phyloP scores from a whole-genome alignment of 2,888 invertebrate species.

The Carcina quercana region DNA sequence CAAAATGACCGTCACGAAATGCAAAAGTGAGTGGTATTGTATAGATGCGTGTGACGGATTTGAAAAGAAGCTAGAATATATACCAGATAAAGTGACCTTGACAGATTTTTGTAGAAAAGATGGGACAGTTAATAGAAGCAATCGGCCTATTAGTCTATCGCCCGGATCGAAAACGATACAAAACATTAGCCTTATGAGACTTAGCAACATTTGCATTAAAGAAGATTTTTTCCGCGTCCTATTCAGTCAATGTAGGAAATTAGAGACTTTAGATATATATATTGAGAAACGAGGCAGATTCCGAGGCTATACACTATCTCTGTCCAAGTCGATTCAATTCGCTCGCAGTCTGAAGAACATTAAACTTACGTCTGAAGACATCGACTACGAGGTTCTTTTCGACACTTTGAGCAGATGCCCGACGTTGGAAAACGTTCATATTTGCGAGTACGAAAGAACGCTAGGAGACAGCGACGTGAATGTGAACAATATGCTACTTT shows the following conservation, averaged over 20 bases:
- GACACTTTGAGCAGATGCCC: conserved; percentile 24
- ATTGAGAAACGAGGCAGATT: conserved; percentile 24
- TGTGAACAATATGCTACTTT: conserved; percentile 15
- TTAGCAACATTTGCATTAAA: conserved; percentile 28
- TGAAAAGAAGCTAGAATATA: conserved; percentile 19
- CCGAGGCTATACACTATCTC: conserved; percentile 18
- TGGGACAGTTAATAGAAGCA: conserved; percentile 21
- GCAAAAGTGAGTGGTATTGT: conserved; percentile 30
- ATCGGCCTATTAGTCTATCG: conserved; percentile 22
- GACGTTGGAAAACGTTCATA: conserved; percentile 32
- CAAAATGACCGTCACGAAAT: conserved; percentile 23
- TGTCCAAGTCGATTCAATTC: conserved; percentile 23
- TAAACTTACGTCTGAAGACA: conserved; percentile 29
- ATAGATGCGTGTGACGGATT: conserved; percentile 32
- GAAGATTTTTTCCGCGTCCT: conserved; percentile 26
- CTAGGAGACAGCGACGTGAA: conserved; percentile 11
- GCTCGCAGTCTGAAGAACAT: conserved; percentile 28
- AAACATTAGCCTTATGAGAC: conserved; percentile 27
- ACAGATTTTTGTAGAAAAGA: conserved; percentile 31
- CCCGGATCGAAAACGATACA: conserved; percentile 18
- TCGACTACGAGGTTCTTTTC: conserved; percentile 31
- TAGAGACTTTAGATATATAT: conserved; percentile 30
- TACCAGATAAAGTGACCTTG: conserved; percentile 29
- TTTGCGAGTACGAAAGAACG: conserved; percentile 30
- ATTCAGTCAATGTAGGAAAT: conserved; percentile 24